Conservation (phyloP, 2,797 vertebrate species). For the Esox masquinongy region DNA sequence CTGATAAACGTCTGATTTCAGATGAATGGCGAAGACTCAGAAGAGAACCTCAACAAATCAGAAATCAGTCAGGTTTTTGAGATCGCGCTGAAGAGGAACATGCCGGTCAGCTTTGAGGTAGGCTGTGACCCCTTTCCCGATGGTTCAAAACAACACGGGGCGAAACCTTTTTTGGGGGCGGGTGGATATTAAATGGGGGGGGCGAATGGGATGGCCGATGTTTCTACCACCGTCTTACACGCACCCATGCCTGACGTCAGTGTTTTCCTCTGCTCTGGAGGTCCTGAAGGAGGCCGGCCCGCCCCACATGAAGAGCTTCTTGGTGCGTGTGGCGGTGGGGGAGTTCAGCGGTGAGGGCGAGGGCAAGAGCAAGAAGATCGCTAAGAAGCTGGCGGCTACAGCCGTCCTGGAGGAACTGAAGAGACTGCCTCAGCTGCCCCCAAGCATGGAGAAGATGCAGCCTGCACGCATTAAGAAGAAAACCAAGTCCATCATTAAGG, state of each 20-base stretch:
- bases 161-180: no score
- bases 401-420: slow-evolving; percentile 90
- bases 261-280: slow-evolving; percentile 61
- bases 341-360: slow-evolving; percentile 94
- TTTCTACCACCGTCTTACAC: no score
- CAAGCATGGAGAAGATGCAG: slow-evolving; percentile 88
- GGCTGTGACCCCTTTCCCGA: not conserved
- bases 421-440: slow-evolving; percentile 90
- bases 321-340: slow-evolving; percentile 90
- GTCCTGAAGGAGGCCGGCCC: slow-evolving; percentile 96
- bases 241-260: no score
- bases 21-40: slow-evolving; percentile 88
- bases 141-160: no score
- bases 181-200: no score
- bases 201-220: no score
- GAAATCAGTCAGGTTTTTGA: slow-evolving; percentile 99
- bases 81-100: slow-evolving; percentile 97
- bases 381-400: slow-evolving; percentile 96
- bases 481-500: slow-evolving; percentile 97
- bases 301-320: slow-evolving; percentile 97
- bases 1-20: slow-evolving; percentile 53
- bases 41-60: slow-evolving; percentile 99
- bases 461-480: slow-evolving; percentile 97
- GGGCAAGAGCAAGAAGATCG: slow-evolving; percentile 99
- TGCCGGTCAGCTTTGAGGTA: slow-evolving; percentile 99